phyloP scores from a whole-genome alignment of 2,113 vertebrate genomes.

The Nothobranchius furzeri region DNA sequence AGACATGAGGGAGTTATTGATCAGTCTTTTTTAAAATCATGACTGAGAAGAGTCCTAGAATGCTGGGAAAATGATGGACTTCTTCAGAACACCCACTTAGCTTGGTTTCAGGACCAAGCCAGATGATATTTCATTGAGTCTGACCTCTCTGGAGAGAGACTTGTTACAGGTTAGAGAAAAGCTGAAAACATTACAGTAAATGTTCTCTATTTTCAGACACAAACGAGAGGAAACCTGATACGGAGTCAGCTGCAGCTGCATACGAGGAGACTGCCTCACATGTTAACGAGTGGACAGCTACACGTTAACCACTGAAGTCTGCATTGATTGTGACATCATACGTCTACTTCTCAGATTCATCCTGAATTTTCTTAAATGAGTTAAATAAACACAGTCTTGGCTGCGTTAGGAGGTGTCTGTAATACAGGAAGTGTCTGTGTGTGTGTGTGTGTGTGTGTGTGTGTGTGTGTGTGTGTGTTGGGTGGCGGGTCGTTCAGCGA shows the following conservation, averaged over 20 bases:
- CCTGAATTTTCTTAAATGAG: constrained; percentile 21
- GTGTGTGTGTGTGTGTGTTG: constrained; percentile 12
- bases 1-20: constrained; percentile 20
- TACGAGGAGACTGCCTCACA: constrained; percentile 24
- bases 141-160: neutral
- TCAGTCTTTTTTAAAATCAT: neutral
- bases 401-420: constrained; percentile 16
- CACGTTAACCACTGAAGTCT: constrained; percentile 63
- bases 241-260: neutral
- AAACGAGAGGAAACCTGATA: neutral
- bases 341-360: neutral
- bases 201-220: neutral
- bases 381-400: constrained; percentile 41
- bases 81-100: constrained; percentile 3
- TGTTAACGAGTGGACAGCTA: constrained; percentile 53
- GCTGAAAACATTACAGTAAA: neutral
- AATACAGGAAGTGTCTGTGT: constrained; percentile 3
- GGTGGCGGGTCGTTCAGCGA: constrained; percentile 19
- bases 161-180: neutral
- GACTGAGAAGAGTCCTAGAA: constrained; percentile 15
- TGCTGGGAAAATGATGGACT: constrained; percentile 11
- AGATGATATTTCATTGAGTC: constrained; percentile 3
- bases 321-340: constrained; percentile 46
- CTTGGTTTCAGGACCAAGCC: neutral
- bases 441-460: constrained; percentile 11